Base-by-base conservation (phyloP, 2,797 vertebrate species). In the Sarcophilus harrisii region DNA sequence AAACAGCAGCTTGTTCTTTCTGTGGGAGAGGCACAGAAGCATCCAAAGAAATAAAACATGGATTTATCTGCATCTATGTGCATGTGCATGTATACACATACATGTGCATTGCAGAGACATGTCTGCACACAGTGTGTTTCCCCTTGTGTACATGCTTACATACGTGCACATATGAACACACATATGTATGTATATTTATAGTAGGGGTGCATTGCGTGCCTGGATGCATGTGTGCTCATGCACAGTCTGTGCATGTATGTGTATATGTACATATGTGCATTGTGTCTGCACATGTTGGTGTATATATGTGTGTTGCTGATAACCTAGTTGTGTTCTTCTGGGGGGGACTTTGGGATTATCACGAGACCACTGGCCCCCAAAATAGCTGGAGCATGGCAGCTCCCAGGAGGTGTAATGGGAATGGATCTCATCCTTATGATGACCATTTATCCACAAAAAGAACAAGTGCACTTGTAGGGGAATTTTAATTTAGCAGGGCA, bases 1-100 rank as follows among this genome's bases (percentile, higher is more conserved):
- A 2, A 38, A n/a, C n/a, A 0, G 58, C 29, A 12, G 0, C 52
- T 73, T 90, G 0, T 0, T 54, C 3, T n/a, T 91, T 57, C 6
- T 90, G 24, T 38, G 66, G 96, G 62, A 27, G 1, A 58, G 21
- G 54, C 57, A 5, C 49, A 73, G 54, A 45, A 58, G 58, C 5
- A 27, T 92, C 92, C 27, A 57, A 87, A 59, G 38, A 90, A 81
- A 81, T 45, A 81, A 21, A 38, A 81, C 18, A 38, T 2, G 5
- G 5, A 21, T 66, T 45, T 21, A 81, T 38, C 18, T 18, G 29
- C 54, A 54, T 49, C 49, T 9, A 54, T 54, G 52, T 54, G 52
- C 5, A 8, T 9, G 9, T 9, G 9, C 52, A 54, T 54, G 52
- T 5, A 54, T 5, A 54, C 4, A 52, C 52, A 52, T 52, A 49